Percentiles rank a stretch among this genome's conserved stretches.
phyloP scores from a whole-genome alignment of 2,888 invertebrate species.

The Habroteleia sp. region DNA sequence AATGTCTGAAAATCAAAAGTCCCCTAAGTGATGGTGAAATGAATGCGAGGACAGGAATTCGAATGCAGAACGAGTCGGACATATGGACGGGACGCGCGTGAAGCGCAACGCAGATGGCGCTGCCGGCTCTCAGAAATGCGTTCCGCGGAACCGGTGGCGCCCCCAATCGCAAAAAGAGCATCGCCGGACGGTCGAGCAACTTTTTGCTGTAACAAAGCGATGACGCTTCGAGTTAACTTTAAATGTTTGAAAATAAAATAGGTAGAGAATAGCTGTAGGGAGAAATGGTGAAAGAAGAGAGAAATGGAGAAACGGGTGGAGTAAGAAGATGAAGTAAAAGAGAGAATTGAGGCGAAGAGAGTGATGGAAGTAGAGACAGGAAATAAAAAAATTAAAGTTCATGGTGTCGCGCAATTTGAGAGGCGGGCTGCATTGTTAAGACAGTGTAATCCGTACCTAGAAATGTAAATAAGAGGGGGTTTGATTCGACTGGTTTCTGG shows the following conservation, averaged over 20 bases:
- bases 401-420: conserved; percentile 75
- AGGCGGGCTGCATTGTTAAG: conserved; percentile 77
- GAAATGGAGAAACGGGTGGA: background rate
- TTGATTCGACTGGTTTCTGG: conserved; percentile 77
- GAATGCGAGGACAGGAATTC: conserved; percentile 1
- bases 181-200: conserved; percentile 13
- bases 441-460: conserved; percentile 80
- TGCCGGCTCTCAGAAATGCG: conserved; percentile 48
- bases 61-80: conserved; percentile 3
- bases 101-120: conserved; percentile 39
- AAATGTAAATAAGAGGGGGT: conserved; percentile 78
- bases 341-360: background rate
- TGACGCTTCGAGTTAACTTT: conserved; percentile 8
- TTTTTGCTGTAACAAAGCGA: conserved; percentile 14
- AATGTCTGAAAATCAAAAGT: conserved; percentile 10
- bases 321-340: background rate
- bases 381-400: conserved; percentile 65
- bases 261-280: background rate
- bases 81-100: conserved; percentile 28
- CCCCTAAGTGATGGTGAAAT: conserved; percentile 24
- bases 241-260: background rate
- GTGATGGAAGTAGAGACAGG: conserved; percentile 4
- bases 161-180: conserved; percentile 24
- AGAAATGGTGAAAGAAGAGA: background rate
- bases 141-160: conserved; percentile 43